Percentiles rank a stretch among this genome's conserved stretches.
These are phyloP conservation scores for Wasmannia auropunctata DNA, from an alignment of 1,140 invertebrate genomes.

Conservation along the genomic window DNA sequence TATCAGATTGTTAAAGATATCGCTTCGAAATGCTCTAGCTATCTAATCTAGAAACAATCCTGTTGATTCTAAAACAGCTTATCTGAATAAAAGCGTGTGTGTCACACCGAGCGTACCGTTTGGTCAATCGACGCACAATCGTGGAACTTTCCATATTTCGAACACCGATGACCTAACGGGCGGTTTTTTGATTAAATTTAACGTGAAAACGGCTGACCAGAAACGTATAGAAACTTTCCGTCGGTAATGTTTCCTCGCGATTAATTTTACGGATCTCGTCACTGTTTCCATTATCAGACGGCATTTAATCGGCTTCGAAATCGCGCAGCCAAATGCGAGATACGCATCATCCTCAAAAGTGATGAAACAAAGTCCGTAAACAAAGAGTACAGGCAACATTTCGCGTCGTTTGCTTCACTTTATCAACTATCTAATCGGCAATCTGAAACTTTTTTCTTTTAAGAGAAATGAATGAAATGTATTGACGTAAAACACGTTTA, in stretches of 20 bases:
- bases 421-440: background rate
- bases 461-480: background rate
- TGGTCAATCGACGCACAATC: background rate
- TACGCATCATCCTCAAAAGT: background rate
- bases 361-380: background rate
- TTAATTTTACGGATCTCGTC: background rate
- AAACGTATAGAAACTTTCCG: too few species aligned
- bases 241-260: background rate
- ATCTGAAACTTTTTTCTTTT: background rate
- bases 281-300: background rate
- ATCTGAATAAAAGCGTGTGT: background rate
- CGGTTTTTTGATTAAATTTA: background rate
- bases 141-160: background rate
- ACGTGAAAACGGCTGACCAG: background rate
- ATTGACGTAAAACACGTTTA: background rate
- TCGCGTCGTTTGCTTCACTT: too few species aligned
- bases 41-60: background rate
- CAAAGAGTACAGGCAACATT: background rate
- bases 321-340: background rate
- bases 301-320: background rate
- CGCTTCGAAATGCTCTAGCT: background rate
- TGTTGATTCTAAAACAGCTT: background rate
- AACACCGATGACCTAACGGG: background rate
- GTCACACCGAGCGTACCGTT: background rate
- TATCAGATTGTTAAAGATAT: background rate